A percentile compares a stretch with the other conserved stretches of the same genome.
Evolutionary conservation across 2,113 vertebrate species (phyloP).

Genomic region (Sciurus niger): DNA sequence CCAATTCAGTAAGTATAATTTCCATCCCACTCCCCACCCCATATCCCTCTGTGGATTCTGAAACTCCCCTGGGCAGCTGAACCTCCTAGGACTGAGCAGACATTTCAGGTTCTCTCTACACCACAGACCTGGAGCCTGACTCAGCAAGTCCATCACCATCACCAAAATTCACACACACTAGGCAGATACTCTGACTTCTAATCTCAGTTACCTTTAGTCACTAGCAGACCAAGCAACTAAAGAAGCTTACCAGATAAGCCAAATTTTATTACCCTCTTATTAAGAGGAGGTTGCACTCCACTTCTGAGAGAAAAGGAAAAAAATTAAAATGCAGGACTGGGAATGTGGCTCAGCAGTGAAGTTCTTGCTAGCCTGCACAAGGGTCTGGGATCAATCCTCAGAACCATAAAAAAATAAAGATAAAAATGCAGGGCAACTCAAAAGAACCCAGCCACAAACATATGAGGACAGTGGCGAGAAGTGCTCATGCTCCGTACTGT

Average conservation of each 20-base stretch:
- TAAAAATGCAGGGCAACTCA: not conserved
- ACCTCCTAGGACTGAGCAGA: not conserved
- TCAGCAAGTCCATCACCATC: not conserved
- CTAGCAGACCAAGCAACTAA: not conserved
- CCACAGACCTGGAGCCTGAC: not conserved
- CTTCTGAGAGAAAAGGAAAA: not conserved
- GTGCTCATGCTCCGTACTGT: not conserved
- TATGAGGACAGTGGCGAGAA: not conserved
- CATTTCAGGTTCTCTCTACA: not conserved
- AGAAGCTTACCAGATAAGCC: not conserved
- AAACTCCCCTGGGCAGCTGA: not conserved
- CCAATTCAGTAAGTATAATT: not conserved
- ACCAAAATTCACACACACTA: not conserved
- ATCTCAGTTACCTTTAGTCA: not conserved
- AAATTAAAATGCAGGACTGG: not conserved
- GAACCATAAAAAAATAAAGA: not conserved
- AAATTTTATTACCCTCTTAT: not conserved
- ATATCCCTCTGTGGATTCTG: not conserved
- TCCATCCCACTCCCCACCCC: not conserved
- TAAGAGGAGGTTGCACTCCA: not conserved
- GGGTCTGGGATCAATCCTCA: not conserved
- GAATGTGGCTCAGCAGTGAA: not conserved
- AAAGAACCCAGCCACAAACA: constrained; percentile 11
- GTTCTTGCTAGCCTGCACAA: not conserved
- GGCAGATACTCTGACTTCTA: not conserved